Percentiles rank a stretch among this genome's conserved stretches.
Conservation (phyloP, 2,113 vertebrate species). For the Ciconia stormi region DNA sequence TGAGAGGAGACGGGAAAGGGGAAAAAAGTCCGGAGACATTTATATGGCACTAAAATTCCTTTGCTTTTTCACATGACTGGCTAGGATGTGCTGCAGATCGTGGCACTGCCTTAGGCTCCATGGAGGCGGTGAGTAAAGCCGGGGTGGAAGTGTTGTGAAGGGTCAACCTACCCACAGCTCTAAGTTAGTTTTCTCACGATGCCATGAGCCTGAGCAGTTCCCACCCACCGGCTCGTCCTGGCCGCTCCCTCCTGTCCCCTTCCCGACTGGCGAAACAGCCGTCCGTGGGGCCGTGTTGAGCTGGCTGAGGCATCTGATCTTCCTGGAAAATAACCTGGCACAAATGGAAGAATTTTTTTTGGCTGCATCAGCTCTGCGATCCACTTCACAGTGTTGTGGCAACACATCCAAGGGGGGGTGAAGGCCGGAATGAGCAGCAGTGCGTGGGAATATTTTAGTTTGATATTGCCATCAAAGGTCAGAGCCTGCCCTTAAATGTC, state of each 20-base stretch:
- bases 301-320: neutral
- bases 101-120: neutral
- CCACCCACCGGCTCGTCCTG: neutral
- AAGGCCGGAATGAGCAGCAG: neutral
- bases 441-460: neutral
- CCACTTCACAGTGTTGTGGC: slow-evolving; percentile 1
- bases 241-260: neutral
- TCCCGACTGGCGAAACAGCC: rapidly evolving
- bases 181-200: neutral
- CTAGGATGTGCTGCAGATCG: neutral
- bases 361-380: neutral
- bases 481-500: neutral
- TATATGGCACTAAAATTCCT: neutral
- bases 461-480: neutral
- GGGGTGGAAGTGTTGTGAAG: neutral
- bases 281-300: neutral
- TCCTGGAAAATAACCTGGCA: neutral
- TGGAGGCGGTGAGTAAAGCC: rapidly evolving
- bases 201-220: neutral
- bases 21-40: neutral
- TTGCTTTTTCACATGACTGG: neutral
- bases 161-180: neutral
- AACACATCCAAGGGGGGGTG: neutral
- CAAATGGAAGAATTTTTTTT: neutral
- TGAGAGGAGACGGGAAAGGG: neutral